Evolutionary conservation across 1,140 invertebrate species (phyloP).

Genomic region (Frieseomelitta varia): DNA sequence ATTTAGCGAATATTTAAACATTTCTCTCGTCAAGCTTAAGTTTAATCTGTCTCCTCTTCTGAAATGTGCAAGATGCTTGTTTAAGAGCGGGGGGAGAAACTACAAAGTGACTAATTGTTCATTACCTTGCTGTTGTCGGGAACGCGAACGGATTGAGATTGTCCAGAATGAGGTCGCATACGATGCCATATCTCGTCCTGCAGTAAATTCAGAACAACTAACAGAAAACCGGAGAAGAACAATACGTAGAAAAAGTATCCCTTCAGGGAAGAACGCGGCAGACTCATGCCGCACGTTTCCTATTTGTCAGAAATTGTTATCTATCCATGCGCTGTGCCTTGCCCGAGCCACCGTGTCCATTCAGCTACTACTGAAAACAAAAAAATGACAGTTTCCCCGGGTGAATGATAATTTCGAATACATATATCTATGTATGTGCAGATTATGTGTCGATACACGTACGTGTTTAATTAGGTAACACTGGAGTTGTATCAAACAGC

Average conservation of each 20-base stretch:
- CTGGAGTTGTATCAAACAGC: too few relatives aligned
- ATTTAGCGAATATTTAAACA: too few relatives aligned
- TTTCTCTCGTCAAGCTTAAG: too few relatives aligned
- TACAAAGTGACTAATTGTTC: too few relatives aligned
- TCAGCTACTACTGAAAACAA: constrained; percentile 54
- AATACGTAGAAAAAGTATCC: constrained; percentile 81
- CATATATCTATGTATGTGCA: too few relatives aligned
- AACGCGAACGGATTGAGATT: constrained; percentile 60
- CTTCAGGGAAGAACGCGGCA: constrained; percentile 81
- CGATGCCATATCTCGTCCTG: constrained; percentile 79
- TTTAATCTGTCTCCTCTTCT: too few relatives aligned
- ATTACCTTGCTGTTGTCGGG: constrained; percentile 70
- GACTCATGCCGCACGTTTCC: constrained; percentile 77
- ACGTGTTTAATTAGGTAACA: too few relatives aligned
- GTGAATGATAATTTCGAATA: too few relatives aligned
- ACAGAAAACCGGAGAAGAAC: constrained; percentile 78
- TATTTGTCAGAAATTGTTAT: constrained; percentile 45
- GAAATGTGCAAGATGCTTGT: too few relatives aligned
- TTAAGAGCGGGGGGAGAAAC: too few relatives aligned
- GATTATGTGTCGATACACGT: too few relatives aligned
- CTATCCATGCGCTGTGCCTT: constrained; percentile 49
- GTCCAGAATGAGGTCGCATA: constrained; percentile 70
- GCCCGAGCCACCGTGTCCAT: constrained; percentile 56
- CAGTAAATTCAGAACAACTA: constrained; percentile 80
- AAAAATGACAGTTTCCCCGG: neutral